Evolutionary conservation across 2,113 vertebrate genomes (phyloP), one percentile per base, ranked within the genome.

Genomic region (Callionymus lyra): DNA sequence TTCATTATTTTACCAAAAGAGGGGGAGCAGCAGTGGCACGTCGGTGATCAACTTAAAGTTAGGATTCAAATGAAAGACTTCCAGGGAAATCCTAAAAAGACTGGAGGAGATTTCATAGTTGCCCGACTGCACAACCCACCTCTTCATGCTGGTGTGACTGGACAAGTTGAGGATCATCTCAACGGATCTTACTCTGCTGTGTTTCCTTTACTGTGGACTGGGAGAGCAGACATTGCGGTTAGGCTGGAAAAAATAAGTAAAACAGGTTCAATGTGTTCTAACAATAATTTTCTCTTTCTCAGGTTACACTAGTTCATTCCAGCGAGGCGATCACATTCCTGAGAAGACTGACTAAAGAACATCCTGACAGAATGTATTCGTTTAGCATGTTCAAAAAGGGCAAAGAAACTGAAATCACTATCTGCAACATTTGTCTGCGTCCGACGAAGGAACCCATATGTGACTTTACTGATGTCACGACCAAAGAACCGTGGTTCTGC

Each of bases 401-500:
- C 32, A 82, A 63, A 12, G 66, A 83, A 53, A 87, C 85, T 1
- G 87, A 96, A 79, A 89, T 82, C 0, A 90, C 86, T 0, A 67
- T 74, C 53, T 97, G 93, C 46, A 94, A 94, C 0, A 33, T 94
- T 18, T 94, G 88, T 65, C 76, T 96, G 51, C 71, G 79, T 1
- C 5, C 72, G 3, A 59, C 31, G 38, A 68, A 70, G 19, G 59
- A 83, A 33, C 86, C 86, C 0, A 36, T 90, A 12, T 96, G 93
- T 67, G 93, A 97, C 72, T 96, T 85, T 56, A 93, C 91, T 13
- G 90, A 97, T 63, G 74, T 76, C n/a, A 74, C 80, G 35, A 93
- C 89, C 0, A 92, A 91, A 2, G 93, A 97, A 21, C 90, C 87
- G 0, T 97, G 92, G 93, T 94, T 91, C 81, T 96, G 92, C 61